Evolutionary conservation across 1,140 invertebrate genomes (phyloP).

Genomic region (Portunus trituberculatus): DNA sequence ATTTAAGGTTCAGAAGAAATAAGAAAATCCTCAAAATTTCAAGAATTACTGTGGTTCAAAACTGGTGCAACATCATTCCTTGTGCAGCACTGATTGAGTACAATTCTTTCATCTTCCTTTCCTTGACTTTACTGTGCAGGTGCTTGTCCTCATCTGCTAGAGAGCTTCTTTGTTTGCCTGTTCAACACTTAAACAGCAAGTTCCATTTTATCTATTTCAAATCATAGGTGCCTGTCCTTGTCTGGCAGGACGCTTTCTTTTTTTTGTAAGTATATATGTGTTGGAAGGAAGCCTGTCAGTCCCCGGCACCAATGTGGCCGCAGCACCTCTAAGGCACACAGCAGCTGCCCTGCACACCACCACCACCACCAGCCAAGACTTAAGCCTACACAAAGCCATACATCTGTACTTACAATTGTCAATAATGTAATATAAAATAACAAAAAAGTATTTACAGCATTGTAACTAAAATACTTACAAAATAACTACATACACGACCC

Average conservation of each 20-base stretch:
- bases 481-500: background rate
- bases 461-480: conserved; percentile 46
- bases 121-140: too few relatives aligned
- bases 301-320: background rate
- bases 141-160: too few relatives aligned
- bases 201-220: too few relatives aligned
- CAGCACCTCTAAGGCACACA: conserved; percentile 44
- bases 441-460: conserved; percentile 56
- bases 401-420: background rate
- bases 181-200: too few relatives aligned
- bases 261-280: background rate
- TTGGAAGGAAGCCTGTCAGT: background rate
- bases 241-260: background rate
- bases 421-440: conserved; percentile 50
- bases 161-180: too few relatives aligned
- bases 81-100: too few relatives aligned
- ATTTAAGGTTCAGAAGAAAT: too few relatives aligned
- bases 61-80: too few relatives aligned
- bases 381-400: conserved; percentile 23
- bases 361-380: background rate
- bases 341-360: background rate
- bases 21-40: too few relatives aligned
- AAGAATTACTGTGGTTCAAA: too few relatives aligned
- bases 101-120: too few relatives aligned
- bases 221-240: too few relatives aligned